Evolutionary conservation across 2,797 vertebrate species (phyloP).

Genomic region (Sebastes taczanowskii): DNA sequence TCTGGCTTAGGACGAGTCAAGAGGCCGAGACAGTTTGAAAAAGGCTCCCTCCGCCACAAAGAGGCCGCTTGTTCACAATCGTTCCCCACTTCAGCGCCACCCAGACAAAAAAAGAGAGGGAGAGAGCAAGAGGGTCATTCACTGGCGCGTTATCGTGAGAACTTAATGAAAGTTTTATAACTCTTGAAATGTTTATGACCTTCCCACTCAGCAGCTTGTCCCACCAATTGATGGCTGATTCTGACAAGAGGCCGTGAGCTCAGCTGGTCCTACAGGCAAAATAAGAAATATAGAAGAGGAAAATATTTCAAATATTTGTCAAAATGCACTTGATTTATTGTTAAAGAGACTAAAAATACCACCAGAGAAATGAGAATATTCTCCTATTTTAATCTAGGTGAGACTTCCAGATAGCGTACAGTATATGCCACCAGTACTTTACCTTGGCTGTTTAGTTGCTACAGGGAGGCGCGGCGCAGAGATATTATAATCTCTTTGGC

Average conservation of each 20-base stretch:
- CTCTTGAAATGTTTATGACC: conserved; percentile 91
- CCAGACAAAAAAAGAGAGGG: conserved; percentile 69
- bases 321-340: not conserved
- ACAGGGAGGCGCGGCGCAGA: conserved; percentile 12
- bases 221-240: conserved; percentile 79
- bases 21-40: conserved; percentile 87
- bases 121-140: conserved; percentile 80
- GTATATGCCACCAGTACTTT: conserved; percentile 24
- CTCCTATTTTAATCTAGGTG: not conserved
- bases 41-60: conserved; percentile 83
- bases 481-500: conserved; percentile 47
- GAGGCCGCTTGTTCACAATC: conserved; percentile 81
- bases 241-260: conserved; percentile 60
- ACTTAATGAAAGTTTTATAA: conserved; percentile 92
- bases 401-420: conserved; percentile 6
- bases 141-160: conserved; percentile 88
- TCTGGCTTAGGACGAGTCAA: conserved; percentile 88
- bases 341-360: not conserved
- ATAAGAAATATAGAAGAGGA: not conserved
- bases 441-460: conserved; percentile 14
- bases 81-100: conserved; percentile 72
- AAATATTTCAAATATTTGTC: conserved; percentile 8
- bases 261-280: conserved; percentile 35
- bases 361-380: not conserved
- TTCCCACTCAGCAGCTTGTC: conserved; percentile 85